Conservation (phyloP, 2,888 invertebrate species). For the Spilosoma lubricipeda region DNA sequence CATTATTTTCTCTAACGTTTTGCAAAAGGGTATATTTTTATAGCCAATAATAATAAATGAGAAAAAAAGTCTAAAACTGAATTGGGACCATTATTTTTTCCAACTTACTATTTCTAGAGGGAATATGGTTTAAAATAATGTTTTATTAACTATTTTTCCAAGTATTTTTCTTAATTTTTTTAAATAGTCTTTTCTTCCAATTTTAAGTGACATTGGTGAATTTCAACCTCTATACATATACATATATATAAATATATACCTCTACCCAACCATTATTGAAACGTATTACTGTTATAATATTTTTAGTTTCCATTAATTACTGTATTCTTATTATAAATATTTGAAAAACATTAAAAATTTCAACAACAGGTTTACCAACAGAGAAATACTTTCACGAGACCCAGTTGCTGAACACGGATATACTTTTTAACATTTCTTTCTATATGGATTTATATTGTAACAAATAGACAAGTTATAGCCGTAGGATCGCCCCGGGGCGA, state of each 20-base stretch:
- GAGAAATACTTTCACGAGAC: background rate
- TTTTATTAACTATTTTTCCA: background rate
- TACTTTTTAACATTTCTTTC: constrained; percentile 7
- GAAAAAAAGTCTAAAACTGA: background rate
- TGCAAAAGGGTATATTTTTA: background rate
- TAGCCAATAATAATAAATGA: background rate
- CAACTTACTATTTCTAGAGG: background rate
- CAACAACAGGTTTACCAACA: background rate
- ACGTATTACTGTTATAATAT: background rate
- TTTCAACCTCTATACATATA: no score
- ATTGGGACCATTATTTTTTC: background rate
- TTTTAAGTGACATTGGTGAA: background rate
- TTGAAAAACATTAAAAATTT: no score
- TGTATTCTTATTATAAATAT: background rate
- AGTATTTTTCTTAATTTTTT: background rate
- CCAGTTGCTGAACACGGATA: background rate
- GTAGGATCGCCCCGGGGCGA: constrained; percentile 11
- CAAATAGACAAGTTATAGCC: constrained; percentile 20
- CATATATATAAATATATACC: no score
- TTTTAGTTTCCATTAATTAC: background rate
- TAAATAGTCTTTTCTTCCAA: background rate
- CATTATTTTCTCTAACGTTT: background rate
- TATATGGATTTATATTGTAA: constrained; percentile 10
- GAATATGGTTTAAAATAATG: background rate
- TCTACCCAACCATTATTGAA: background rate